phyloP scores from a whole-genome alignment of 2,888 invertebrate genomes.

The Caenorhabditis virilis region DNA sequence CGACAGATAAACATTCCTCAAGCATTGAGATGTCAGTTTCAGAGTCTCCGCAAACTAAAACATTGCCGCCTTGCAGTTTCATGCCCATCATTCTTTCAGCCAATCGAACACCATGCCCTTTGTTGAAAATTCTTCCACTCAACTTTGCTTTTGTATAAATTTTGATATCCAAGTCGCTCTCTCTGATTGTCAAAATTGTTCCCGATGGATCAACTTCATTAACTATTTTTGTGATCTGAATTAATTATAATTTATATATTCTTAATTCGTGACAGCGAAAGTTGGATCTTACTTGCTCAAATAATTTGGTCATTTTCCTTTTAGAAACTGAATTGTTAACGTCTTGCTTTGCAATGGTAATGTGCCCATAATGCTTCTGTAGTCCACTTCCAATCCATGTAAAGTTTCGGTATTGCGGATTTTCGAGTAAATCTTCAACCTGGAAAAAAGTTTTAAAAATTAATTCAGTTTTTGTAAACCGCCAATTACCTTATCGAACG shows the following conservation, averaged over 20 bases:
- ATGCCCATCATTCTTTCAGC: slow-evolving; percentile 49
- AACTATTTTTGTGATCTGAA: slow-evolving; percentile 49
- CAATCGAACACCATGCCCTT: slow-evolving; percentile 61
- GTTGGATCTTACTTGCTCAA: slow-evolving; percentile 20
- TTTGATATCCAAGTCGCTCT: slow-evolving; percentile 61
- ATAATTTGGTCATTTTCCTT: slow-evolving; percentile 9
- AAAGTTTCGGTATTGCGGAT: slow-evolving; percentile 50
- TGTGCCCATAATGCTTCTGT: slow-evolving; percentile 64
- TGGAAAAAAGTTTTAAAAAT: no score
- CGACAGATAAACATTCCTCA: slow-evolving; percentile 55
- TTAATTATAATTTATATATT: no score
- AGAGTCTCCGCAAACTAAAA: slow-evolving; percentile 62
- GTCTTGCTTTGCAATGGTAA: slow-evolving; percentile 61
- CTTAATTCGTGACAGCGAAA: no score
- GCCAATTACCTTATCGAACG: slow-evolving; percentile 47
- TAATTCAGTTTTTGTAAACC: background rate
- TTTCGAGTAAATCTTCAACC: slow-evolving; percentile 54
- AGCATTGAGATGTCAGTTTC: slow-evolving; percentile 64
- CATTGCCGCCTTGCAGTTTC: slow-evolving; percentile 50
- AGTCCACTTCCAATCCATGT: slow-evolving; percentile 64
- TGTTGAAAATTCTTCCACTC: slow-evolving; percentile 59
- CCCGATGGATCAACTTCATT: slow-evolving; percentile 55
- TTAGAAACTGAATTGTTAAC: slow-evolving; percentile 47
- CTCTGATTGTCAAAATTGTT: slow-evolving; percentile 47
- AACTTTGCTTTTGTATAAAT: slow-evolving; percentile 57